These are phyloP conservation scores for Ormia ochracea DNA, from an alignment of 2,888 invertebrate genomes.

Conservation along the genomic window DNA sequence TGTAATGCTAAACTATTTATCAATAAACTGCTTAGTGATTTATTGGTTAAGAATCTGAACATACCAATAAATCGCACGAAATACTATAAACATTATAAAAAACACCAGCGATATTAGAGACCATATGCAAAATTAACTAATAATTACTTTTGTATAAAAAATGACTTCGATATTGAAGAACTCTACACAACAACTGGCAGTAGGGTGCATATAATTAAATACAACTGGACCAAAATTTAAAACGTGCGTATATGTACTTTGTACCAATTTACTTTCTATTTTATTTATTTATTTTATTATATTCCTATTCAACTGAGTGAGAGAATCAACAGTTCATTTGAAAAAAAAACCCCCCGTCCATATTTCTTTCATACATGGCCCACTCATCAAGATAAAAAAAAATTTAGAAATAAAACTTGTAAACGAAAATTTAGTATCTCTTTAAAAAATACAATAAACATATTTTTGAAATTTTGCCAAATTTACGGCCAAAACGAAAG, in stretches of 20 bases:
- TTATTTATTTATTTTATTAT: background rate
- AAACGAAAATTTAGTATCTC: slow-evolving; percentile 37
- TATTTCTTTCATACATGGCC: slow-evolving; percentile 32
- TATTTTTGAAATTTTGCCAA: slow-evolving; percentile 51
- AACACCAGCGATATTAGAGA: background rate
- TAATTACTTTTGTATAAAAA: too few relatives aligned
- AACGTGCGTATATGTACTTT: slow-evolving; percentile 13
- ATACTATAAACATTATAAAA: too few relatives aligned
- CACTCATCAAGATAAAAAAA: slow-evolving; percentile 45
- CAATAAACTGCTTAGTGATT: too few relatives aligned
- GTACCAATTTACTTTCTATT: background rate
- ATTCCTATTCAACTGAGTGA: background rate
- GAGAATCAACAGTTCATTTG: slow-evolving; percentile 39
- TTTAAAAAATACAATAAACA: slow-evolving; percentile 29
- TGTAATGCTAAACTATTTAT: too few relatives aligned
- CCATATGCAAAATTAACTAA: too few relatives aligned
- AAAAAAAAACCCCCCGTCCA: background rate
- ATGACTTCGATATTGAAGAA: too few relatives aligned
- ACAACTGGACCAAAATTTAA: background rate
- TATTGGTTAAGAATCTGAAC: too few relatives aligned
- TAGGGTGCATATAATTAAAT: background rate
- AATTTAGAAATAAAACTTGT: slow-evolving; percentile 19
- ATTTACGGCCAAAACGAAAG: slow-evolving; percentile 5
- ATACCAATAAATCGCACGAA: too few relatives aligned
- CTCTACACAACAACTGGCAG: background rate